phyloP scores from a whole-genome alignment of 2,888 invertebrate genomes.

The Eupithecia inturbata region DNA sequence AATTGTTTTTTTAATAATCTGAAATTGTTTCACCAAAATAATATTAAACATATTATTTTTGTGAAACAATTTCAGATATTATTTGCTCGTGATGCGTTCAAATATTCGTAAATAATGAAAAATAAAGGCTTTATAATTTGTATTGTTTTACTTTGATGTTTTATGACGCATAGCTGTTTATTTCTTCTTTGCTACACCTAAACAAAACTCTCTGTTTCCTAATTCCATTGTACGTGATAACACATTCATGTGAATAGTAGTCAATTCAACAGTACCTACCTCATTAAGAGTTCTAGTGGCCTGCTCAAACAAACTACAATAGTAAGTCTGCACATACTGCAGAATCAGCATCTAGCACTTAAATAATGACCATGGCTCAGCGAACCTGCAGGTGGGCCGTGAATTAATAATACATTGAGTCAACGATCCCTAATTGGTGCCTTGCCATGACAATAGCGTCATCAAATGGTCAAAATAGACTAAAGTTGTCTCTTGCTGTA shows the following conservation, averaged over 20 bases:
- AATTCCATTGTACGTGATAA: neutral
- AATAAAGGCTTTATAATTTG: neutral
- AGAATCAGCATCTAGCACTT: slow-evolving; percentile 30
- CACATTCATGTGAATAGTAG: neutral
- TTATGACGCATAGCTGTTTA: neutral
- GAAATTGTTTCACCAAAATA: too few relatives aligned
- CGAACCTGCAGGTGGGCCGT: slow-evolving; percentile 63
- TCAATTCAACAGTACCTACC: neutral
- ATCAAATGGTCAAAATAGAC: slow-evolving; percentile 42
- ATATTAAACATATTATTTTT: slow-evolving; percentile 29
- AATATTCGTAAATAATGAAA: neutral
- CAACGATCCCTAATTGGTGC: slow-evolving; percentile 51
- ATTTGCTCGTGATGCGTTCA: neutral
- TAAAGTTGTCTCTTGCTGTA: slow-evolving; percentile 4
- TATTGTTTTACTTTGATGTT: neutral
- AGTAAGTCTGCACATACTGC: slow-evolving; percentile 18
- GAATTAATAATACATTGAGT: slow-evolving; percentile 72
- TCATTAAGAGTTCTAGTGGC: neutral
- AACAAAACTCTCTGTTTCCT: neutral
- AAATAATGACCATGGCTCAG: slow-evolving; percentile 52
- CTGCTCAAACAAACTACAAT: slow-evolving; percentile 23
- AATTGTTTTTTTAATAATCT: slow-evolving; percentile 37
- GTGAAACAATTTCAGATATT: slow-evolving; percentile 10
- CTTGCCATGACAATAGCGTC: slow-evolving; percentile 43
- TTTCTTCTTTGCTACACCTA: neutral